Base-by-base conservation (phyloP, 2,113 vertebrate species). In the Petroica traversi region DNA sequence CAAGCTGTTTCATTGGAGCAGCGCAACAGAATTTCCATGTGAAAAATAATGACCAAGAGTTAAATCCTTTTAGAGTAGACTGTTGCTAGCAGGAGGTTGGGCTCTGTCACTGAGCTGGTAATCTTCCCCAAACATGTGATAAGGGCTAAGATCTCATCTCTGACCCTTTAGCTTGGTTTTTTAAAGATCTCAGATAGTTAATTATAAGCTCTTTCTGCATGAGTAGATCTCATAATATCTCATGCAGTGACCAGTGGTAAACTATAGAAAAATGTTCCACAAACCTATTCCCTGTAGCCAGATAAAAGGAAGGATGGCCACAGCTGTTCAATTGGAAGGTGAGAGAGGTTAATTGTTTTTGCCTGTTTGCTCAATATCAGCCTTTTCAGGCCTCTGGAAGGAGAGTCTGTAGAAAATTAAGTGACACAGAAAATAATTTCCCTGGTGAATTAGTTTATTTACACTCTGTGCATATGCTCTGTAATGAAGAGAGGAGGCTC, bases 261-360 rank as follows among this genome's bases (percentile, higher is more conserved):
- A 85, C 26, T 31, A 11, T 28, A 46, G 58, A 74, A 88, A 82
- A 81, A 15, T 41, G 41, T 41, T 41, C 41, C 41, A 41, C 41
- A 19, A 79, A 54, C 18, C 28, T 69, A 6, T 87, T 77, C 26
- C 61, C 63, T 43, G 24, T 40, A 68, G 31, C 40, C 22, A 51
- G 62, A 79, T 49, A 41, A 89, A 81, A 74, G 28, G 41, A 55
- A 91, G 38, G 61, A 71, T 89, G 81, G 46, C 62, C 58, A 62
- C 49, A 62, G 68, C 19, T 40, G 51, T 91, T 92, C 64, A 54
- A 4, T 7, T 45, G 77, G 51, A 84, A 91, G 55, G 85, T 59
- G 81, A 87, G 34, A 73, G 55, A 89, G 54, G 80, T 93, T 95
- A 94, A 93, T 95, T 92, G 62, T 74, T 93, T 95, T 91, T 77